phyloP scores from a whole-genome alignment of 2,797 vertebrate genomes.

The Falco berigora region DNA sequence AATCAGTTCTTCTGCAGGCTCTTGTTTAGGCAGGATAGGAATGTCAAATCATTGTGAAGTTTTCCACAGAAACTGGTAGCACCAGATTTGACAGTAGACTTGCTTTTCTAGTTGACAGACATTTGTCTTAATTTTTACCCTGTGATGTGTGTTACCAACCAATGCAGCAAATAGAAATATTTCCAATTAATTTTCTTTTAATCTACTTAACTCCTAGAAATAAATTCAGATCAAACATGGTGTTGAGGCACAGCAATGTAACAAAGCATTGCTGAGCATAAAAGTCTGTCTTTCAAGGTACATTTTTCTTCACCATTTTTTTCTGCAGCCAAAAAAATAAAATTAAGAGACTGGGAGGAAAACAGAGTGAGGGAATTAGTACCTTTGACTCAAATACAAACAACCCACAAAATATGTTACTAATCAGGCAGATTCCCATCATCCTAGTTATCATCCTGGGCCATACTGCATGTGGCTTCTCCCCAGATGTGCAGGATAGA shows the following conservation, averaged over 20 bases:
- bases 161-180: neutral
- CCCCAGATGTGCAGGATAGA: neutral
- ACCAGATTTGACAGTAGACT: neutral
- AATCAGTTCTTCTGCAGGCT: neutral
- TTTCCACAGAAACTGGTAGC: neutral
- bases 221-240: neutral
- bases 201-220: neutral
- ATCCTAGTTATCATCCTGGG: neutral
- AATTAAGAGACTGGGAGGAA: neutral
- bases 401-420: constrained; percentile 7
- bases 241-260: neutral
- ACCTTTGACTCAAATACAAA: neutral
- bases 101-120: neutral
- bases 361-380: neutral
- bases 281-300: constrained; percentile 8
- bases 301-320: neutral
- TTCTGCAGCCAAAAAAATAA: constrained; percentile 34
- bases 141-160: neutral
- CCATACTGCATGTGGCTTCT: neutral
- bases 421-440: constrained; percentile 8
- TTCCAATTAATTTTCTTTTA: constrained; percentile 5
- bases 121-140: neutral
- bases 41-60: neutral
- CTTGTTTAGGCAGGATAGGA: neutral
- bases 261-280: neutral